Evolutionary conservation across 2,797 vertebrate genomes (phyloP).

Genomic region (Nothura maculosa): DNA sequence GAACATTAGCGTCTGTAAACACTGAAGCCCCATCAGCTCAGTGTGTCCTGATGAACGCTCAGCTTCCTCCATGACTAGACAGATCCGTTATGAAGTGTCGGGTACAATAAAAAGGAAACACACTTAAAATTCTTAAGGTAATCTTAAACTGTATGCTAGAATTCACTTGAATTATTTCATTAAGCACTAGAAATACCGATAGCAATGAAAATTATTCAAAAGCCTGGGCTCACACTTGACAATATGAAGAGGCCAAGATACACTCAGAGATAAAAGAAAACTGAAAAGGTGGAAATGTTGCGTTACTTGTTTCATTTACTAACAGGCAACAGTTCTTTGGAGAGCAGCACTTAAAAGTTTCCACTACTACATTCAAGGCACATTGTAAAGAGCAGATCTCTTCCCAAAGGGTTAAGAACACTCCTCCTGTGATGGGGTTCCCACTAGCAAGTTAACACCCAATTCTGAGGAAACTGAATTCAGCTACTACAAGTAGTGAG

Average conservation of each 20-base stretch:
- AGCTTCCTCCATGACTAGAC: background rate
- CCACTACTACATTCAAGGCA: background rate
- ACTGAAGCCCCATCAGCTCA: background rate
- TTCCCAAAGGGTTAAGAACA: background rate
- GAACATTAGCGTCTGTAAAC: background rate
- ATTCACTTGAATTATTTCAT: background rate
- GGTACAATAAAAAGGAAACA: background rate
- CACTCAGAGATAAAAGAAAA: background rate
- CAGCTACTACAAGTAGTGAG: conserved; percentile 21
- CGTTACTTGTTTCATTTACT: background rate
- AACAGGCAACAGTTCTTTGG: background rate
- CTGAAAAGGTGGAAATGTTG: background rate
- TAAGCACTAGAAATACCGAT: background rate
- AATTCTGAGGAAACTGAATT: conserved; percentile 5
- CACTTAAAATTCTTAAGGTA: background rate
- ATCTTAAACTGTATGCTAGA: background rate
- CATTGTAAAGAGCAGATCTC: background rate
- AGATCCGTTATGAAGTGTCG: background rate
- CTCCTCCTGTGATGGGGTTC: background rate
- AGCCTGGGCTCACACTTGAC: background rate
- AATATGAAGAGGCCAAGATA: background rate
- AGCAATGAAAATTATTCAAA: background rate
- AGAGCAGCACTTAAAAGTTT: background rate
- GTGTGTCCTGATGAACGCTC: background rate
- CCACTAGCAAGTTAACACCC: conserved; percentile 2